phyloP scores from a whole-genome alignment of 2,113 vertebrate species.

The Channa argus region DNA sequence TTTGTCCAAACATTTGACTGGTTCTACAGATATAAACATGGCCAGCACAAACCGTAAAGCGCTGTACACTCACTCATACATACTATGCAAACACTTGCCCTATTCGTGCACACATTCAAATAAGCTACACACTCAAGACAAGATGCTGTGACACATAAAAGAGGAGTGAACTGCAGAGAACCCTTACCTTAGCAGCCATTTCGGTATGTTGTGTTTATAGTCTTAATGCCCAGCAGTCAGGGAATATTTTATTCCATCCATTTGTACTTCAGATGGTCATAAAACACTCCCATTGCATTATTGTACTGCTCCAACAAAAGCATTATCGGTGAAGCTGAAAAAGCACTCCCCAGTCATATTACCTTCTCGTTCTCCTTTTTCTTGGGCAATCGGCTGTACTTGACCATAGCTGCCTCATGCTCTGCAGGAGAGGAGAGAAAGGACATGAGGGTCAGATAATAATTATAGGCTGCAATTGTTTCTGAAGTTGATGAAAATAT shows the following conservation, averaged over 20 bases:
- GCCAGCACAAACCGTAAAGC: background rate
- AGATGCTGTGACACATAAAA: background rate
- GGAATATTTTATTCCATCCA: conserved; percentile 17
- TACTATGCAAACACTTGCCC: conserved; percentile 38
- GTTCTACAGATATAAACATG: too few relatives aligned
- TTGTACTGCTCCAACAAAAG: conserved; percentile 14
- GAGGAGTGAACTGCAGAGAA: background rate
- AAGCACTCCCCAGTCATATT: conserved; percentile 13
- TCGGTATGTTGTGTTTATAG: background rate
- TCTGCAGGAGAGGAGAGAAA: conserved; percentile 80
- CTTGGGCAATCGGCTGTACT: conserved; percentile 96
- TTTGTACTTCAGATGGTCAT: conserved; percentile 17
- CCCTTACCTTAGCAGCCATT: conserved; percentile 21
- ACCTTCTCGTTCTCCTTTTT: conserved; percentile 98
- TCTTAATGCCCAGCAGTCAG: background rate
- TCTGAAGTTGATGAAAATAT: background rate
- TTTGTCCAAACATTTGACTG: too few relatives aligned
- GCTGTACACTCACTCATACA: background rate
- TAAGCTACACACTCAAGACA: conserved; percentile 8
- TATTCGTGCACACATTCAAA: conserved; percentile 23
- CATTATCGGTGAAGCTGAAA: conserved; percentile 12
- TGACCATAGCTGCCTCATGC: conserved; percentile 97
- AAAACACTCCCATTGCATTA: conserved; percentile 33
- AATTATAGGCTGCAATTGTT: background rate
- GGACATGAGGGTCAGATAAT: background rate